Evolutionary conservation across 2,888 invertebrate genomes (phyloP).

Genomic region (Iphiclides podalirius): DNA sequence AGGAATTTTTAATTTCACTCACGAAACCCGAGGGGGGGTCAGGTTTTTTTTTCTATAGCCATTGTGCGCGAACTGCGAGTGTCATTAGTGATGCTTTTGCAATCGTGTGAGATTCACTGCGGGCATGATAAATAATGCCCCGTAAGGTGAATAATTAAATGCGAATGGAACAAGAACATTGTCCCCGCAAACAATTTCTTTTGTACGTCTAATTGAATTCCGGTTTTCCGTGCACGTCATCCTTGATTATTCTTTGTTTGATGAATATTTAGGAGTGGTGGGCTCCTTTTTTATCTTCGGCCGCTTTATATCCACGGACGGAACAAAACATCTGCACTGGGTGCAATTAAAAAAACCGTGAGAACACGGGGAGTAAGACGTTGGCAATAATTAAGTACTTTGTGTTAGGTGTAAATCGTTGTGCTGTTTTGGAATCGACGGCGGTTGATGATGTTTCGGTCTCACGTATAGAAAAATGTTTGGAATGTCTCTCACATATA

Average conservation of each 20-base stretch:
- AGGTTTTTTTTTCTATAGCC: constrained; percentile 63
- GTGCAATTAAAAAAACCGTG: constrained; percentile 76
- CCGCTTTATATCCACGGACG: constrained; percentile 53
- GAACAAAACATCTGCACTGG: constrained; percentile 68
- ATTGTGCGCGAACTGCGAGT: constrained; percentile 50
- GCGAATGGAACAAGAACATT: constrained; percentile 60
- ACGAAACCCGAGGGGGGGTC: constrained; percentile 57
- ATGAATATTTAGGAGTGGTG: constrained; percentile 60
- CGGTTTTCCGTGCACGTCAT: constrained; percentile 73
- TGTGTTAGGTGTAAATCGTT: constrained; percentile 40
- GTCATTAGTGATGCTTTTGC: constrained; percentile 66
- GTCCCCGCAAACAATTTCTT: constrained; percentile 67
- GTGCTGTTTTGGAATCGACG: constrained; percentile 27
- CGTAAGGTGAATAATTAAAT: constrained; percentile 67
- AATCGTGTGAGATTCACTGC: constrained; percentile 58
- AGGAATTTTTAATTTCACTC: constrained; percentile 66
- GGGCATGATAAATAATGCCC: constrained; percentile 42
- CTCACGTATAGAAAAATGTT: too few species aligned
- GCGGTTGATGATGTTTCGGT: too few species aligned
- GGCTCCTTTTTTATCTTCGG: constrained; percentile 49
- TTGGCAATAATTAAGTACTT: constrained; percentile 52
- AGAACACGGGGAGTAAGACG: constrained; percentile 60
- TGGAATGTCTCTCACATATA: too few species aligned
- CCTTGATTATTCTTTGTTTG: constrained; percentile 61
- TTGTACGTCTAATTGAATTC: constrained; percentile 74